Percentiles rank a stretch among this genome's conserved stretches.
Evolutionary conservation across 2,888 invertebrate genomes (phyloP).

Genomic region (Eulithis prunata): DNA sequence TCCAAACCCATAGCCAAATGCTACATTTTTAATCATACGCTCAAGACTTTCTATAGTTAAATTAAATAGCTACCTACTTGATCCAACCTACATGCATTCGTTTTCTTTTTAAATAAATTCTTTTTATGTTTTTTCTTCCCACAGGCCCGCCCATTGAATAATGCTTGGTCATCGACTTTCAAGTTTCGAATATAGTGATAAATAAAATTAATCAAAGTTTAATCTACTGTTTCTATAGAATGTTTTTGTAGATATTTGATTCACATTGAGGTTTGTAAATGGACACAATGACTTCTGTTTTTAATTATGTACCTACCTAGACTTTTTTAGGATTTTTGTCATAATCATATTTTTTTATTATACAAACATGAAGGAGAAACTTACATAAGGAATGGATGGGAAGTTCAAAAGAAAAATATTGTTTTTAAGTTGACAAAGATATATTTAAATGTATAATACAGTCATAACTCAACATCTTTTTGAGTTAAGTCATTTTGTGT

Average conservation of each 20-base stretch:
- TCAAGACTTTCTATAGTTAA: conserved; percentile 37
- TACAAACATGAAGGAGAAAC: neutral
- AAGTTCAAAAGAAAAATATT: too few species aligned
- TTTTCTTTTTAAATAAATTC: conserved; percentile 52
- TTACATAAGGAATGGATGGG: too few species aligned
- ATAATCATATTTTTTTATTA: conserved; percentile 8
- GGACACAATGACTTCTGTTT: conserved; percentile 40
- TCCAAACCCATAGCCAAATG: conserved; percentile 23
- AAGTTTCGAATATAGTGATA: conserved; percentile 51
- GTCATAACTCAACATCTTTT: too few species aligned
- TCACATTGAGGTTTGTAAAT: conserved; percentile 36
- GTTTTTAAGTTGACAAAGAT: too few species aligned
- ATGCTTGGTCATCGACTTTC: conserved; percentile 68
- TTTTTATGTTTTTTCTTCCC: conserved; percentile 34
- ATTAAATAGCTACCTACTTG: conserved; percentile 48
- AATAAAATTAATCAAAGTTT: conserved; percentile 78
- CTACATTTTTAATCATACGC: conserved; percentile 34
- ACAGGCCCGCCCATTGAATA: conserved; percentile 60
- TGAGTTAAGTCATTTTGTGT: too few species aligned
- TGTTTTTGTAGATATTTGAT: conserved; percentile 50
- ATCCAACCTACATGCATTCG: conserved; percentile 57
- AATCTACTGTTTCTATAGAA: conserved; percentile 77
- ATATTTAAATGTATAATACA: too few species aligned
- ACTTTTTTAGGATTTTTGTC: neutral
- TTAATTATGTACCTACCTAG: conserved; percentile 32